These are phyloP conservation scores for Patiria pectinifera DNA, from an alignment of 53 echinoderm and acorn worm species.

Conservation along the genomic window DNA sequence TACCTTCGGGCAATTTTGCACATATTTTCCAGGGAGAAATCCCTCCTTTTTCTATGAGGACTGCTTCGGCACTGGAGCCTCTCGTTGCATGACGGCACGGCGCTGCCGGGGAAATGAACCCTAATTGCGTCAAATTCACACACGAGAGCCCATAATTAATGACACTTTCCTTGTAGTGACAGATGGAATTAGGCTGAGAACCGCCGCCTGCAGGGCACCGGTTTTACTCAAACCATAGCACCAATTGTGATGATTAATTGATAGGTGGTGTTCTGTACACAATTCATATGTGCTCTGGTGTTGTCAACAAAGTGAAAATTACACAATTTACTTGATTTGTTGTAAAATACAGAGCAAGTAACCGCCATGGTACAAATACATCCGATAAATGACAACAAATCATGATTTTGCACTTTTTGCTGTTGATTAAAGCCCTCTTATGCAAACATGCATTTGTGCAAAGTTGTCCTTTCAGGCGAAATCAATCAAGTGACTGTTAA, in stretches of 20 bases:
- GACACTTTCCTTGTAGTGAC: slow-evolving; percentile 51
- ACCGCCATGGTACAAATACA: no score
- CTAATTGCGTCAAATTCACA: slow-evolving; percentile 55
- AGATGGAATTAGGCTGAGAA: slow-evolving; percentile 36
- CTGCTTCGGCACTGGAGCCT: slow-evolving; percentile 14
- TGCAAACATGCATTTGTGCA: no score
- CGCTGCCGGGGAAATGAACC: slow-evolving; percentile 54
- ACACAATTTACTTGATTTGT: no score
- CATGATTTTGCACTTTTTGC: no score
- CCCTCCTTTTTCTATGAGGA: neutral
- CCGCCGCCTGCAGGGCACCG: slow-evolving; percentile 18
- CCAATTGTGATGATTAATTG: slow-evolving; percentile 39
- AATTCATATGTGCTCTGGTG: neutral
- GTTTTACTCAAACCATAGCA: neutral
- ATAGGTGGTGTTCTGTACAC: neutral
- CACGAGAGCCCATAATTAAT: slow-evolving; percentile 46
- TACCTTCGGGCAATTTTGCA: neutral
- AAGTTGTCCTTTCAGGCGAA: no score
- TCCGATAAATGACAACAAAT: no score
- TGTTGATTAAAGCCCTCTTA: no score
- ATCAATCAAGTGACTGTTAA: no score
- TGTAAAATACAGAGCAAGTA: no score
- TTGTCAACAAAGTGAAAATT: no score
- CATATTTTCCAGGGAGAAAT: neutral
- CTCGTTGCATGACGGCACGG: slow-evolving; percentile 19